Evolutionary conservation across 1,140 invertebrate genomes (phyloP), one percentile per base, ranked within the genome.

Genomic region (Drosophila malerkotliana): DNA sequence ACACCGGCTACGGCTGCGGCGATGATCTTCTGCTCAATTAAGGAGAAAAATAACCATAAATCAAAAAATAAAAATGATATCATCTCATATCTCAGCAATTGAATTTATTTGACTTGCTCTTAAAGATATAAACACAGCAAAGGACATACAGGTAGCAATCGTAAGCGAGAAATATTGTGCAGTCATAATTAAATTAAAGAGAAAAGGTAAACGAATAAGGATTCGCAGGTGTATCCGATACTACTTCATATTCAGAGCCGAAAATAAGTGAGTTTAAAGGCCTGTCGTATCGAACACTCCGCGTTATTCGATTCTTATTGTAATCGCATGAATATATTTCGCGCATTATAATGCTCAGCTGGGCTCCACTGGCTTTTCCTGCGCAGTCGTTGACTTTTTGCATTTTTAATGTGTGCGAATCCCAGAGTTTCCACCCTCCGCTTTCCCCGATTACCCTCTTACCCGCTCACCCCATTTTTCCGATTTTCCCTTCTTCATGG

Each of bases 221-320:
- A 28, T 28, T 5, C 26, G 9, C 26, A 48, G 4, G 18, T 15
- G 28, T 44, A 12, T 15, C 15, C 39, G 14, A 14, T 7, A 37
- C 34, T 37, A 2, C 9, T 8, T 8, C 4, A 5, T n/a, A 41
- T 15, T 8, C 2, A 8, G 4, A 44, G 14, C 44, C 45, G 41
- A 51, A 71, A 41, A 15, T 21, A 5, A 21, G 14, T 12, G 10
- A 45, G 24, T 24, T 47, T 45, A 26, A 53, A 62, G 48, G 8
- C 14, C 49, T 53, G 14, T 37, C 14, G 15, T 9, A 15, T 41
- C 49, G 32, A 12, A 37, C 55, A 49, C 21, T 68, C 55, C 63
- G 62, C 75, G 85, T 81, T 87, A 87, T 88, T 85, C 83, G 82
- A 85, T 87, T 87, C 83, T 85, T 88, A 85, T 87, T 87, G 82